Conservation (phyloP, 2,113 vertebrate genomes). For the Lagenorhynchus albirostris region DNA sequence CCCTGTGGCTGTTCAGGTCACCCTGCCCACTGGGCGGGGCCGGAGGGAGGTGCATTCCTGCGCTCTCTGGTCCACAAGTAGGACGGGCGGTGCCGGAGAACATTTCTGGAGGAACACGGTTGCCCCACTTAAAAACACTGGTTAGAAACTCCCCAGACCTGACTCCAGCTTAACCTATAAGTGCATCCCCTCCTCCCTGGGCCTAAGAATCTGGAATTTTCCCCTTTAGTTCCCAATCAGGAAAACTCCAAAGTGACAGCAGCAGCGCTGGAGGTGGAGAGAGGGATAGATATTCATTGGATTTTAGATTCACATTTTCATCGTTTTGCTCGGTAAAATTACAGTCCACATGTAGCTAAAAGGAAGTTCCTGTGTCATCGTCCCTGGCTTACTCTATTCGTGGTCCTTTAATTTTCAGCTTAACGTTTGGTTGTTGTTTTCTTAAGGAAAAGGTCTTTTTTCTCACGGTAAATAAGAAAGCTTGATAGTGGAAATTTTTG, state of each 20-base stretch:
- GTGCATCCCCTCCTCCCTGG: fast-evolving
- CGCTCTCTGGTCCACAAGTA: fast-evolving
- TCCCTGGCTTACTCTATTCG: fast-evolving
- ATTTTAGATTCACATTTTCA: fast-evolving
- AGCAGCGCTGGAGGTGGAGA: fast-evolving
- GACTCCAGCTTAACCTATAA: neutral
- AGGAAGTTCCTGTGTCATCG: fast-evolving
- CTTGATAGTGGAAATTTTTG: neutral
- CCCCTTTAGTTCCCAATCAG: too few species aligned
- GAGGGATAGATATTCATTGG: fast-evolving
- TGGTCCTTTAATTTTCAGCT: neutral
- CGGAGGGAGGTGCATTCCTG: fast-evolving
- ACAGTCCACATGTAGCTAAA: fast-evolving
- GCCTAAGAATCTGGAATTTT: neutral
- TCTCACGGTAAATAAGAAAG: neutral
- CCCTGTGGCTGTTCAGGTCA: neutral
- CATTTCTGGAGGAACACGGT: fast-evolving
- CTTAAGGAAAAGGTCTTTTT: neutral
- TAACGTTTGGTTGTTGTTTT: neutral
- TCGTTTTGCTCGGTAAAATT: too few species aligned
- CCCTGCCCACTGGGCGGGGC: neutral
- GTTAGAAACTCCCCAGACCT: neutral
- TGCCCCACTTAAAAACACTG: fast-evolving
- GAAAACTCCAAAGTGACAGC: fast-evolving
- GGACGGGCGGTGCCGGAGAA: fast-evolving